Base-by-base conservation (phyloP, 2,797 vertebrate species). In the Spinus olivaceus region DNA sequence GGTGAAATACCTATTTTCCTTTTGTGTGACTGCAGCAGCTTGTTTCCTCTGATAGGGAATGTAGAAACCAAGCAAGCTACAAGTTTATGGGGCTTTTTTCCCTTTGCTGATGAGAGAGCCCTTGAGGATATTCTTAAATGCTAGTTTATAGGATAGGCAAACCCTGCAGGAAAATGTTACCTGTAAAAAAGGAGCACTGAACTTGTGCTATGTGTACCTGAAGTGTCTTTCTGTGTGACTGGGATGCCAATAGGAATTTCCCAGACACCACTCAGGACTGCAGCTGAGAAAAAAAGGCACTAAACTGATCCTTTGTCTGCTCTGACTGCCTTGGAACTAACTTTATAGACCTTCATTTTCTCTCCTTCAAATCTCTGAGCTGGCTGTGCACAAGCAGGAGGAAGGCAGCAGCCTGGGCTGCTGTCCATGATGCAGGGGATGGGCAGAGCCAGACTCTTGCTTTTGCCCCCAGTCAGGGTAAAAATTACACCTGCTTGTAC, bases 261-360 rank as follows among this genome's bases (percentile, higher is more conserved):
- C 27, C 56, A 97, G 64, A 64, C 56, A 44, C 39, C 10, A 18
- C 0, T 1, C 10, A 77, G 70, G 66, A 78, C 33, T 66, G 64
- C 71, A 92, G 27, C 20, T 39, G 84, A 61, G 87, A 50, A 80
- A 51, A 73, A 83, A 93, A 94, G 57, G 33, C 67, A 87, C 23
- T 91, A 86, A 94, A 92, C 39, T 22, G 66, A 70, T 90, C 63
- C 65, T 96, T 88, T 93, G 44, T 90, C 80, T 96, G 44, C 71
- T 65, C 24, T 47, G 72, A 42, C 61, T 86, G 35, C 49, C 56
- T 93, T 89, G 69, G 79, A 93, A 82, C 66, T 54, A 49, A 53
- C 51, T 88, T 69, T n/a, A 64, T 25, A 51, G 32, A 37, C n/a
- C 4, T 67, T 69, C 11, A 24, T 47, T 80, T 74, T 90, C 32